Evolutionary conservation across 2,113 vertebrate species (phyloP), one percentile per base, ranked within the genome.

Genomic region (Neolamprologus brichardi): DNA sequence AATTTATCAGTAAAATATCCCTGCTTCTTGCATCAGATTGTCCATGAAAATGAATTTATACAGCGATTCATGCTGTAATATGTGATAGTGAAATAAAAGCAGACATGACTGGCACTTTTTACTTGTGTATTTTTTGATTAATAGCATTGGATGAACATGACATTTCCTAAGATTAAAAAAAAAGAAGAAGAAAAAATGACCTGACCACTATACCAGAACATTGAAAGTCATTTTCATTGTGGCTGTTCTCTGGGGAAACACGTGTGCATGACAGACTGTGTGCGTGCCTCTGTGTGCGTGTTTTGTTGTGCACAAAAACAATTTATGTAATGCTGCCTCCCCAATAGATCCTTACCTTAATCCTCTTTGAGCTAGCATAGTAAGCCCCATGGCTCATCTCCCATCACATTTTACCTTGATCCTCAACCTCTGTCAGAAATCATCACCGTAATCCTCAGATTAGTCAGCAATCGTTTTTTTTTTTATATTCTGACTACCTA

Each of bases 401-500:
- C 87, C 91, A 91, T 95, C 93, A 92, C 91, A 93, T 88, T 93
- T 92, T 92, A 93, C 93, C 93, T 94, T 88, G 62, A 91, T 91
- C 92, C 89, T 83, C 89, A 93, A 92, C 93, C 94, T 92, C 93
- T 93, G 93, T 95, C 94, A 93, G 87, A 95, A 94, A 94, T 93
- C 95, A 93, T 90, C 90, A 88, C 78, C 54, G 52, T 95, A 95
- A 95, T 95, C 95, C 95, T 78, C 88, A 94, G 94, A 95, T 95
- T 95, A 95, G 90, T 91, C 93, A 84, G 91, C 90, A 92, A 91
- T 94, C 88, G 49, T 88, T 72, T 83, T 89, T 82, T 79, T 77
- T 77, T 84, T 4, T 0, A 1, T 39, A 84, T 92, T 91, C 82
- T 15, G 7, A 70, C 81, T 80, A 82, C 82, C 62, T 83, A 34